Base-by-base conservation (phyloP, 2,797 vertebrate genomes). In the Chromis chromis region DNA sequence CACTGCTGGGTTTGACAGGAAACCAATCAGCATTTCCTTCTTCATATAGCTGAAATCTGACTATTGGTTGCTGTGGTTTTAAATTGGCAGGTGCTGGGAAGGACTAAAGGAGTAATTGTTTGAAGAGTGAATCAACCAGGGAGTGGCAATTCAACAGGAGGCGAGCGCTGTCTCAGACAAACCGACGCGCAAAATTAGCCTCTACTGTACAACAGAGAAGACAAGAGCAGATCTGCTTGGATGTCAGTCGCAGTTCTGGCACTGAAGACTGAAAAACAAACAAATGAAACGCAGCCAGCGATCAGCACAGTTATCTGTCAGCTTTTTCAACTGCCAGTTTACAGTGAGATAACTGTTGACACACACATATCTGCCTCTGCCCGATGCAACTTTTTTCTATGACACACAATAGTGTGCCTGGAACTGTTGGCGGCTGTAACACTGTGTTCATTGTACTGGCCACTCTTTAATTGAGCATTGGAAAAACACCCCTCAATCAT, bases 371-470 rank as follows among this genome's bases (percentile, higher is more conserved):
- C 81, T 88, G 44, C 83, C 73, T 73, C 54, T 71, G 66, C 19
- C 85, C 61, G 76, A 57, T 44, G 61, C 55, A 86, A 88, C 77
- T 82, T 85, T 72, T 85, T 78, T 84, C 79, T 69, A 60, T 52
- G 66, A 82, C 54, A 89, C 85, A 90, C 86, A 91, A 90, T 85
- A 65, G 85, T 87, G 88, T 90, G 91, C 90, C 90, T 90, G 89
- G 89, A 86, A 87, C 90, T 90, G 87, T 84, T 87, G 82, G 83
- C 46, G 66, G 78, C 79, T 76, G 78, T 70, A 83, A 93, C 92
- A 94, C 84, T 86, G 88, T 74, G 79, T 67, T 78, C 87, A 91
- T 93, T 93, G 92, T 94, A 88, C 86, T 84, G 79, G 63, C 61
- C 70, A 83, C 77, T 82, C 76, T 89, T 90, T 86, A 87, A 92